These are phyloP conservation scores for Jacana jacana DNA, from an alignment of 2,113 vertebrate genomes.

Conservation along the genomic window DNA sequence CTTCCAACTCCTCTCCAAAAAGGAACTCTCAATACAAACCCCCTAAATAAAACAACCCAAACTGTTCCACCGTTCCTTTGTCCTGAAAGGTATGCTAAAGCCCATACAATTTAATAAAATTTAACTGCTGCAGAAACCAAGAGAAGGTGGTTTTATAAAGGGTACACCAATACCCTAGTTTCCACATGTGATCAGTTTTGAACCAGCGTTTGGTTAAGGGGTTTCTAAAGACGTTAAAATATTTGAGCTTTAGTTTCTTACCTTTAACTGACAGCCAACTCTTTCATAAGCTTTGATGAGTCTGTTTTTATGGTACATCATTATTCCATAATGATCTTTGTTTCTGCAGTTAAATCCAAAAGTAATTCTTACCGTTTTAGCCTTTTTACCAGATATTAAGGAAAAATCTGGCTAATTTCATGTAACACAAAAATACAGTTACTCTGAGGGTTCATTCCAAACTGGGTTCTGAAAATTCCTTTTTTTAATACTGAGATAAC, in stretches of 20 bases:
- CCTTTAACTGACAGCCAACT: slow-evolving; percentile 91
- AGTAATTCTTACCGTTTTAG: slow-evolving; percentile 83
- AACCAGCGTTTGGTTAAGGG: fast-evolving
- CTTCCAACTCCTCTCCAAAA: not conserved
- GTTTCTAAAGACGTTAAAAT: not conserved
- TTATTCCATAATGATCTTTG: slow-evolving; percentile 95
- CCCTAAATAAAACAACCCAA: not conserved
- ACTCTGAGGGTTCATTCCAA: not conserved
- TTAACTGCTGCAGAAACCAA: not conserved
- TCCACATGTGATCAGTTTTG: not conserved
- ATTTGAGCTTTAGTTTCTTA: slow-evolving; percentile 59
- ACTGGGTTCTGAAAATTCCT: not conserved
- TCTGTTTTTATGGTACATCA: slow-evolving; percentile 98
- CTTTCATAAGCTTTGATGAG: slow-evolving; percentile 96
- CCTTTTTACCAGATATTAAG: slow-evolving; percentile 71
- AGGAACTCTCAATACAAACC: not conserved
- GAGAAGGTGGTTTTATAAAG: not conserved
- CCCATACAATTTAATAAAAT: fast-evolving
- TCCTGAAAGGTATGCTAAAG: not conserved
- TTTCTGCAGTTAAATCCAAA: slow-evolving; percentile 97
- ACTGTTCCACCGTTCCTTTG: not conserved
- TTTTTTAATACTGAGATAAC: not conserved
- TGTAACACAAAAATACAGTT: not conserved
- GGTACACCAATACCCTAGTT: not conserved
- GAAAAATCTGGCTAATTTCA: slow-evolving; percentile 36